Conservation (phyloP, 2,113 vertebrate genomes). For the Saimiri boliviensis region DNA sequence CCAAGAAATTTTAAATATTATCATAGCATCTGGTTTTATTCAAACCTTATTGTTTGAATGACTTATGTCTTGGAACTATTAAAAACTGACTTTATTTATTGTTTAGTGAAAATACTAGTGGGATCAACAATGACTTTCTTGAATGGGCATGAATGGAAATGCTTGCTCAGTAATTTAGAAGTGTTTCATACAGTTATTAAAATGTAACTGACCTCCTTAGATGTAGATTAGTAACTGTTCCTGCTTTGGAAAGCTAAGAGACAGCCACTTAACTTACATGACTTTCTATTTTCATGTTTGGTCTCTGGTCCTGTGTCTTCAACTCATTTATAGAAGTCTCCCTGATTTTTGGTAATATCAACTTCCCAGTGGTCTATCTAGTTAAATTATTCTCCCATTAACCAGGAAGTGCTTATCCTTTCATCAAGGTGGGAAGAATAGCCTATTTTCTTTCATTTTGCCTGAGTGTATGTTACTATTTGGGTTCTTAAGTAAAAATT, state of each 20-base stretch:
- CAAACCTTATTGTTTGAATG: conserved; percentile 59
- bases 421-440: conserved; percentile 38
- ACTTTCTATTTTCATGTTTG: conserved; percentile 52
- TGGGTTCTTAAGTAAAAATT: conserved; percentile 53
- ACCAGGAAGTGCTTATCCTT: not conserved
- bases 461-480: not conserved
- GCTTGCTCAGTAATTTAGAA: conserved; percentile 8
- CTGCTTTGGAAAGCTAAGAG: conserved; percentile 58
- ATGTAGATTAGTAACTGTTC: conserved; percentile 57
- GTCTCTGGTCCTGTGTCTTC: conserved; percentile 66
- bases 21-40: conserved; percentile 36
- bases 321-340: not conserved
- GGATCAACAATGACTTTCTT: conserved; percentile 30
- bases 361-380: conserved; percentile 21
- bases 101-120: conserved; percentile 12
- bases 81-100: conserved; percentile 61
- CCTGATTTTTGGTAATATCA: conserved; percentile 51
- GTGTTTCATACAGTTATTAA: conserved; percentile 66
- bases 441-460: not conserved
- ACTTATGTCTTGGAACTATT: conserved; percentile 48
- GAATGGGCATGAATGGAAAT: conserved; percentile 52
- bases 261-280: conserved; percentile 58
- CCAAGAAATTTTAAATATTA: conserved; percentile 54
- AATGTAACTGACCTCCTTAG: conserved; percentile 58
- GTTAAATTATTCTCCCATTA: not conserved